Evolutionary conservation across 2,797 vertebrate species (phyloP).

Genomic region (Platalea minor): DNA sequence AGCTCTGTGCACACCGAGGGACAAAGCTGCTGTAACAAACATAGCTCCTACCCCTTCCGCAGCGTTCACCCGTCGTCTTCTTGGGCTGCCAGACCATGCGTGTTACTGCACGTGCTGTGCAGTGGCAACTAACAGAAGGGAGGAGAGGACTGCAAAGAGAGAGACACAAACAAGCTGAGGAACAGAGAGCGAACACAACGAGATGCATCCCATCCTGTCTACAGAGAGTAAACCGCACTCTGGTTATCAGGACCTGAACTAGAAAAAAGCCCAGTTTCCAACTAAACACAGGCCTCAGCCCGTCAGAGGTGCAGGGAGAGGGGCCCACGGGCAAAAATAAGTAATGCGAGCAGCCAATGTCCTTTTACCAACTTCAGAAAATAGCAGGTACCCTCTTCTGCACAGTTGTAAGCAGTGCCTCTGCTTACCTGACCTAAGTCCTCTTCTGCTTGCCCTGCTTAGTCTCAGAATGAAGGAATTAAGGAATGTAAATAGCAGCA

Average conservation of each 20-base stretch:
- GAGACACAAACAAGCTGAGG: not conserved
- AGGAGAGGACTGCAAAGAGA: not conserved
- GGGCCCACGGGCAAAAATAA: not conserved
- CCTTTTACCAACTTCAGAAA: not conserved
- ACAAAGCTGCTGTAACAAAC: not conserved
- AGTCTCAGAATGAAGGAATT: not conserved
- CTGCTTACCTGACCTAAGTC: not conserved
- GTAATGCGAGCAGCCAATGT: not conserved
- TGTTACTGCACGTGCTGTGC: accelerated
- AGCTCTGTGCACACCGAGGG: accelerated
- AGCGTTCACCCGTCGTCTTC: accelerated
- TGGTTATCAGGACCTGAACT: not conserved
- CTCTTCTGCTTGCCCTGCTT: not conserved
- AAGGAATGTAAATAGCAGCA: not conserved
- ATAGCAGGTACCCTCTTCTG: not conserved
- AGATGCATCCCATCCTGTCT: not conserved
- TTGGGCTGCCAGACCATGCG: accelerated
- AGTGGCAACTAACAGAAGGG: not conserved
- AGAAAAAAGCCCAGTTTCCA: not conserved
- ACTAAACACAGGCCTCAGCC: not conserved
- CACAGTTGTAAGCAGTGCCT: not conserved
- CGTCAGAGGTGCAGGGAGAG: not conserved
- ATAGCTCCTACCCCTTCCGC: not conserved
- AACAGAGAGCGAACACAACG: not conserved
- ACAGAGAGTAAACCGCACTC: too few relatives aligned